Evolutionary conservation across 2,888 invertebrate species (phyloP), one percentile per base, ranked within the genome.

Genomic region (Caradrina kadenii): DNA sequence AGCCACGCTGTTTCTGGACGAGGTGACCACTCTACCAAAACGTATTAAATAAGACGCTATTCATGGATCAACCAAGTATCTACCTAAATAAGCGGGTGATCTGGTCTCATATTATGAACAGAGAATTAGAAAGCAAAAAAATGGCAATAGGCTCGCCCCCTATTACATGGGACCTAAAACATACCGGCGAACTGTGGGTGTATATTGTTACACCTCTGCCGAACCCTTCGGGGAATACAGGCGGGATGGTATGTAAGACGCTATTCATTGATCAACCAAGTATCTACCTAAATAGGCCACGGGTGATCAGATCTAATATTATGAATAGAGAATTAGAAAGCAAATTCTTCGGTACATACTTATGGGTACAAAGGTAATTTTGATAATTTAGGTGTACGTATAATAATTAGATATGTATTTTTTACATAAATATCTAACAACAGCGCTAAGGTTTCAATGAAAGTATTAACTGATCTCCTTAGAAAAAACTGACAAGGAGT

Each of bases 401-500:
- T 39, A 39, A 42, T 63, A 39, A 61, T 45, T 50, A 31, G 17
- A 35, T 79, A 42, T 10, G 42, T 79, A 88, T 87, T 86, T 86
- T 88, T 87, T 88, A 26, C 89, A 88, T 88, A 90, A 87, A 87
- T 85, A 88, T 87, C 86, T 85, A 88, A 88, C 87, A 89, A 88
- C 84, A 90, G 87, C 68, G 63, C 66, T 81, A 81, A 85, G 83
- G 5, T 82, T 79, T 84, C 87, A 93, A 91, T 90, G 81, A 85
- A 73, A 82, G 84, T 87, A 90, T 89, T 90, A 91, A 93, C 93
- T 91, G 87, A 91, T 89, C 89, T 90, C 85, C 86, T 89, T 86
- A 79, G 87, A 89, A 87, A 89, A 87, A 88, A 86, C 83, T 88
- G 89, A 88, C 89, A 88, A 87, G 84, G 83, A 86, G 85, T 90